Conservation (phyloP, 2,113 vertebrate species). For the Corythornis vintsioides region DNA sequence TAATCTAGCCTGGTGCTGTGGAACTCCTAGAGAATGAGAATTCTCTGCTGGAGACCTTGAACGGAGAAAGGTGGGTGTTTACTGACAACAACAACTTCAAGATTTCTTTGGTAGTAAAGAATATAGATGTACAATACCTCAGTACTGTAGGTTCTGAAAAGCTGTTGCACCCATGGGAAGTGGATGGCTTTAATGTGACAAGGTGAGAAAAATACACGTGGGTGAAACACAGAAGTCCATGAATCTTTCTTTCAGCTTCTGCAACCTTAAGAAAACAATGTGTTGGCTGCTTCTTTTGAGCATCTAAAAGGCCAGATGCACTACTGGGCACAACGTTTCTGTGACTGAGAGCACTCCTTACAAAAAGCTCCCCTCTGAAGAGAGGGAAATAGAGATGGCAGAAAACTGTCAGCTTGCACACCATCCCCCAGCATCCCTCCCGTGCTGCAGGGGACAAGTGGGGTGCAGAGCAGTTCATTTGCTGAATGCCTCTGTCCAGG, state of each 20-base stretch:
- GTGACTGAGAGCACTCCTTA: neutral
- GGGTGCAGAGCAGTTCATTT: neutral
- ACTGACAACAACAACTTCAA: neutral
- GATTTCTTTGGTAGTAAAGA: neutral
- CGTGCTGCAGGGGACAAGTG: neutral
- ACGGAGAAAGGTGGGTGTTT: neutral
- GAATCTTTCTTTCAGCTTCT: neutral
- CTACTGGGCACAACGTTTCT: neutral
- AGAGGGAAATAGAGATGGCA: neutral
- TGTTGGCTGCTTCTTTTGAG: neutral
- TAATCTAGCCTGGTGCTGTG: neutral
- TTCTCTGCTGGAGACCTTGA: neutral
- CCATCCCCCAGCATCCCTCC: neutral
- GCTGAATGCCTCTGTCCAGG: neutral
- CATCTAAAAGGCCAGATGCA: neutral
- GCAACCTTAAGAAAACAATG: neutral
- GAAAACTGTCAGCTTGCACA: neutral
- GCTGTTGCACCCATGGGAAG: neutral
- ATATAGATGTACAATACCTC: neutral
- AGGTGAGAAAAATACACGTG: neutral
- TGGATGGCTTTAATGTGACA: neutral
- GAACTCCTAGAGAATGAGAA: neutral
- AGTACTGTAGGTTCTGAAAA: neutral
- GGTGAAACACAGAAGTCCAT: neutral
- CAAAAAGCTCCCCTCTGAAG: fast-evolving